Evolutionary conservation across 1,140 invertebrate genomes (phyloP).

Genomic region (Meloidogyne chitwoodi): DNA sequence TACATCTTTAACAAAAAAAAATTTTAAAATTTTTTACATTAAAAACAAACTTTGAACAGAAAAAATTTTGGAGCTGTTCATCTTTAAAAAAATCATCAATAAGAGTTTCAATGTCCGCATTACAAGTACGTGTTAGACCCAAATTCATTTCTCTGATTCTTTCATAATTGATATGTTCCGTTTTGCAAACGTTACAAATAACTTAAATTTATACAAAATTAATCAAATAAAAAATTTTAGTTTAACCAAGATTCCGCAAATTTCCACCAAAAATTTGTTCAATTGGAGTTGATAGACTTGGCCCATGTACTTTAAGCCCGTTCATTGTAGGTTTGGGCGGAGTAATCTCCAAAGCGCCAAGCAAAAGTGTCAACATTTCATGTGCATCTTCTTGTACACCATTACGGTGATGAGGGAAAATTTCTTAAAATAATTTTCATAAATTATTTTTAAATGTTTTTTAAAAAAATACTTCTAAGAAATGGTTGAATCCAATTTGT

Average conservation of each 20-base stretch:
- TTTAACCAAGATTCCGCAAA: conserved; percentile 29
- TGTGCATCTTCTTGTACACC: conserved; percentile 42
- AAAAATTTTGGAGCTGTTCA: conserved; percentile 31
- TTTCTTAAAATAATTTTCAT: conserved; percentile 22
- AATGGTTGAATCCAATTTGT: conserved; percentile 18
- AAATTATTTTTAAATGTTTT: neutral
- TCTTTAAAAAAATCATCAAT: conserved; percentile 28
- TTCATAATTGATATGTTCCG: conserved; percentile 33
- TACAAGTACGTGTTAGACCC: conserved; percentile 16
- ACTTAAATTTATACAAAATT: conserved; percentile 13
- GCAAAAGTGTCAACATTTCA: conserved; percentile 42
- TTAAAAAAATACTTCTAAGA: conserved; percentile 9
- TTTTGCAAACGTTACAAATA: conserved; percentile 21
- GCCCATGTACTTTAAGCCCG: neutral
- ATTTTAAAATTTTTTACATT: neutral
- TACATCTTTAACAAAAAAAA: conserved; percentile 21
- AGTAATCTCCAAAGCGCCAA: conserved; percentile 39
- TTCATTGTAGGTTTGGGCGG: conserved; percentile 14
- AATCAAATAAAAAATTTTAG: neutral
- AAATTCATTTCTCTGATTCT: conserved; percentile 38
- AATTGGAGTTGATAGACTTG: conserved; percentile 34
- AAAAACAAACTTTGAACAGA: conserved; percentile 25
- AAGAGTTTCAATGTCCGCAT: conserved; percentile 2
- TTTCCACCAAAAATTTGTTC: conserved; percentile 43
- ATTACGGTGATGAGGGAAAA: conserved; percentile 31